phyloP scores from a whole-genome alignment of 2,113 vertebrate genomes.

The Xenus cinereus region DNA sequence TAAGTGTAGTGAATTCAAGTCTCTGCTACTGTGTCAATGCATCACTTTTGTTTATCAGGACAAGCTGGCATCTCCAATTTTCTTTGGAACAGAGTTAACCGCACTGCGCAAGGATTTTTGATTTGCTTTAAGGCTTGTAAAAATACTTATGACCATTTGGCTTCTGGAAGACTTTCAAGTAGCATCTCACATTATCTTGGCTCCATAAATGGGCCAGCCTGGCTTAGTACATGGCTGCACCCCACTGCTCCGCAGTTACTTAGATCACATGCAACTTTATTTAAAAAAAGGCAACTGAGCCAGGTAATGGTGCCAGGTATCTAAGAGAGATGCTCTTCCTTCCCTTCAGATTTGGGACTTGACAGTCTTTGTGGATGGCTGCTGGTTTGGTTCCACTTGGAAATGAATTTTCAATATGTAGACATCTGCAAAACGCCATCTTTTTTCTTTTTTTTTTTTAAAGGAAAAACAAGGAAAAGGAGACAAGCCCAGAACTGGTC shows the following conservation, averaged over 20 bases:
- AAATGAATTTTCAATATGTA: not conserved
- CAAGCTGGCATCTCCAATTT: not conserved
- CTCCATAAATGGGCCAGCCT: not conserved
- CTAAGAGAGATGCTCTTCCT: not conserved
- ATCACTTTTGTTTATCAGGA: not conserved
- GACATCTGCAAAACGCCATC: not conserved
- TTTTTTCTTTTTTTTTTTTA: not conserved
- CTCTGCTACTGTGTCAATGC: not conserved
- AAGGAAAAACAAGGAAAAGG: not conserved
- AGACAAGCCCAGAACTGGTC: not conserved
- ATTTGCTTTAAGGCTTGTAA: not conserved
- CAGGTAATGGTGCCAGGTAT: not conserved
- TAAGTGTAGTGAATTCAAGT: not conserved
- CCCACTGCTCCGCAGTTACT: not conserved
- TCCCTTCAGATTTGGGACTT: not conserved
- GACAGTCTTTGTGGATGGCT: not conserved
- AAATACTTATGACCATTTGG: not conserved
- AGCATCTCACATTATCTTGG: not conserved
- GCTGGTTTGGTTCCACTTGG: not conserved
- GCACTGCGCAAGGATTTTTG: not conserved
- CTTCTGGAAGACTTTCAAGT: not conserved
- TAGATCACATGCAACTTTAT: not conserved
- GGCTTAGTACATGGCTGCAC: not conserved
- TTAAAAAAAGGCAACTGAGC: not conserved
- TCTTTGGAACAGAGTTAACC: not conserved